Base-by-base conservation (phyloP, 2,113 vertebrate genomes). In the Spermophilus dauricus region DNA sequence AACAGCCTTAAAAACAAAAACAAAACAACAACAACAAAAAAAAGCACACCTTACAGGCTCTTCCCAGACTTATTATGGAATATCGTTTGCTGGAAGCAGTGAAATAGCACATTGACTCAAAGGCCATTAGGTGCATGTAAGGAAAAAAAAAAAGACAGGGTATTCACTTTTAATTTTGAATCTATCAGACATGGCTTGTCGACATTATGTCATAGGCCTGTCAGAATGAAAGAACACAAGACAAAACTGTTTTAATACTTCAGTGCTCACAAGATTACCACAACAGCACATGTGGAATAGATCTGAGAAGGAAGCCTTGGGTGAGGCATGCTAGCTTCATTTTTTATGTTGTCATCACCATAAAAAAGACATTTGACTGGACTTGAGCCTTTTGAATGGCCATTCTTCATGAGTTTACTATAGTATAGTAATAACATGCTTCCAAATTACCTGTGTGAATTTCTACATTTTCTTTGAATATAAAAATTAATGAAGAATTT, bases 171-270 rank as follows among this genome's bases (percentile, higher is more conserved):
- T 91, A 97, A 90, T 94, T 95, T 93, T 63, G 86, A 96, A 98
- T 95, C 77, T 80, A 70, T 95, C 94, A 97, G 89, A 95, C 32
- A 58, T 26, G 48, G 92, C 95, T 96, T 88, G 76, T 96, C n/a
- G 24, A 86, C 84, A 91, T 94, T 51, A 96, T 97, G 97, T 97
- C 93, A 97, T 28, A 93, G 95, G 81, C 89, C 26, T 17, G 12
- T 80, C 95, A 96, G 70, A 89, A 96, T 92, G 90, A 98, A 73
- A 96, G 88, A 97, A 86, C 28, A 86, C 82, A 95, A 97, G 22
- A 96, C 84, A 96, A 96, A 97, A 97, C 85, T 93, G 72, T 75
- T 96, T 91, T 97, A 98, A 96, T 92, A 87, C 37, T 97, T 98
- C 89, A 97, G 92, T 89, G 73, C 32, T 98, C 78, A 0, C 42